Conservation (phyloP, 2,888 invertebrate genomes). For the Monoplex corrugatus region DNA sequence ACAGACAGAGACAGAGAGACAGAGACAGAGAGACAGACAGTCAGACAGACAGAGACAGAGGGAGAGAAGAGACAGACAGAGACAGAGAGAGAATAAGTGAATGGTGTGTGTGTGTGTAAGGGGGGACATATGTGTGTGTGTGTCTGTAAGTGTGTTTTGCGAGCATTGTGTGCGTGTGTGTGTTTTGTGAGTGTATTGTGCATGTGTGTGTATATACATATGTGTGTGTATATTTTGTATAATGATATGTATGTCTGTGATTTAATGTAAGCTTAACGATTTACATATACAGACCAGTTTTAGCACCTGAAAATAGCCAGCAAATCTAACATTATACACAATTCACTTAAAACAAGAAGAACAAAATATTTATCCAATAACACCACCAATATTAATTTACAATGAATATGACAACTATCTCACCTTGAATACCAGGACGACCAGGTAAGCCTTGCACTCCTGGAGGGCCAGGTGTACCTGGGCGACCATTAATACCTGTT, state of each 20-base stretch:
- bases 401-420: background rate
- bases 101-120: too few species aligned
- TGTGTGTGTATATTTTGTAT: too few species aligned
- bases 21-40: too few species aligned
- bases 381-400: background rate
- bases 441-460: slow-evolving; percentile 53
- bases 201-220: too few species aligned
- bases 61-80: too few species aligned
- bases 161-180: too few species aligned
- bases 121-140: background rate
- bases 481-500: slow-evolving; percentile 61
- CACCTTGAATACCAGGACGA: slow-evolving; percentile 37
- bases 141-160: too few species aligned
- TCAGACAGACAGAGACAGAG: too few species aligned
- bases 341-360: background rate
- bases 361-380: background rate
- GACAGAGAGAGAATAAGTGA: too few species aligned
- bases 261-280: too few species aligned
- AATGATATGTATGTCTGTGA: background rate
- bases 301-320: background rate
- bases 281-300: background rate
- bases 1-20: too few species aligned
- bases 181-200: background rate
- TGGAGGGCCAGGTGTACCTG: slow-evolving; percentile 56
- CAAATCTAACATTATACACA: background rate